Conservation (phyloP, 2,888 invertebrate species). For the Diplazon laetatorius region DNA sequence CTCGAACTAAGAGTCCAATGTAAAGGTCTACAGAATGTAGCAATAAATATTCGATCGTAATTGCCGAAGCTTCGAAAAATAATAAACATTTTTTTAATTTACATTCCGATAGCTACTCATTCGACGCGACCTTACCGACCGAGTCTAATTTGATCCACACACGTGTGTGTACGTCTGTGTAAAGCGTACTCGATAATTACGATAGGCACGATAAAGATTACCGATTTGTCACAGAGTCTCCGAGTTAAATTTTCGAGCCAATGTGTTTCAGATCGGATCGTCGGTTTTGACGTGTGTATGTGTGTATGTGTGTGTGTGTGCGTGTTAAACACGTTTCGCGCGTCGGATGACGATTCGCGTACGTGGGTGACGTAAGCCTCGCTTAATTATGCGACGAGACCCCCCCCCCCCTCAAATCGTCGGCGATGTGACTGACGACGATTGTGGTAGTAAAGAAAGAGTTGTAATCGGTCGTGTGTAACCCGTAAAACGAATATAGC, state of each 20-base stretch:
- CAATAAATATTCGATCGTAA: no score
- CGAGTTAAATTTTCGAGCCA: neutral
- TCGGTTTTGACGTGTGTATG: neutral
- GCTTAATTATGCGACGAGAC: slow-evolving; percentile 52
- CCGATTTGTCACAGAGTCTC: neutral
- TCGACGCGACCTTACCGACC: no score
- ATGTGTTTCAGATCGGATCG: neutral
- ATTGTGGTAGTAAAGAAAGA: slow-evolving; percentile 31
- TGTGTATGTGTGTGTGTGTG: neutral
- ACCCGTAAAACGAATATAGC: neutral
- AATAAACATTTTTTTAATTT: no score
- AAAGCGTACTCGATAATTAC: no score
- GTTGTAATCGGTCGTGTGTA: slow-evolving; percentile 41
- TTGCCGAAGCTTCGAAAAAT: no score
- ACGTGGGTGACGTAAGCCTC: slow-evolving; percentile 55
- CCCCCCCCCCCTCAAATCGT: no score
- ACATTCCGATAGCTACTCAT: no score
- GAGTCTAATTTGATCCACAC: no score
- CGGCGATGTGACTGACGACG: slow-evolving; percentile 23
- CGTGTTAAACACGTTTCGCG: neutral
- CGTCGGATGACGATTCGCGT: slow-evolving; percentile 36
- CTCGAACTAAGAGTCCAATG: no score
- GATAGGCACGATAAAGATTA: neutral
- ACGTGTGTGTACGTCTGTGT: no score
- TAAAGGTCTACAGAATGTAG: no score